phyloP scores from a whole-genome alignment of 2,113 vertebrate species.

The Symphodus melops region DNA sequence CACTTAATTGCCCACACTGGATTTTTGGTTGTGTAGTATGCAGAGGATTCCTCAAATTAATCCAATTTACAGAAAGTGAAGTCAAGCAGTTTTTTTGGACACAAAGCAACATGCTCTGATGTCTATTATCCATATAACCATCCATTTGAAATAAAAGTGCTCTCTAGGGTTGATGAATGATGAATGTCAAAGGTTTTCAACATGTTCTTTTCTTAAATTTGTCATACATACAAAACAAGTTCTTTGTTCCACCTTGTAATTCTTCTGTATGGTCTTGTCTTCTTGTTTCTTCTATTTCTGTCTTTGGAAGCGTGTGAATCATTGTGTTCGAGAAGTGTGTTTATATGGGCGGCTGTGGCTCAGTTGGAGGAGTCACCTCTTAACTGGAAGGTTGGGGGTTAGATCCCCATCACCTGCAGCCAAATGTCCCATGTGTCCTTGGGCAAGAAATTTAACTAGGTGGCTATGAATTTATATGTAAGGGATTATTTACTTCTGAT shows the following conservation, averaged over 20 bases:
- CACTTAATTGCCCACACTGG: conserved; percentile 30
- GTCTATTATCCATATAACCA: not conserved
- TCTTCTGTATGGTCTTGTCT: no score
- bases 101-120: not conserved
- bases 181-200: conserved; percentile 23
- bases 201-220: not conserved
- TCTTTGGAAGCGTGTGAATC: no score
- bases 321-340: no score
- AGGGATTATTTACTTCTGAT: no score
- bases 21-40: conserved; percentile 5
- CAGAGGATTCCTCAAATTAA: not conserved
- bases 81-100: not conserved
- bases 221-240: not conserved
- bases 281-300: no score
- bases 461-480: no score
- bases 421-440: no score
- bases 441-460: no score
- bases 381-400: no score
- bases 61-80: not conserved
- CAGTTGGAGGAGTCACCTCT: no score
- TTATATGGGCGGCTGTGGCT: no score
- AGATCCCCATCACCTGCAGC: no score
- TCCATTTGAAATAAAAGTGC: not conserved
- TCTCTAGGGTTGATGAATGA: not conserved
- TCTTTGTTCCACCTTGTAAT: not conserved